Evolutionary conservation across 1,140 invertebrate species (phyloP).

Genomic region (Calephelis virginiensis): DNA sequence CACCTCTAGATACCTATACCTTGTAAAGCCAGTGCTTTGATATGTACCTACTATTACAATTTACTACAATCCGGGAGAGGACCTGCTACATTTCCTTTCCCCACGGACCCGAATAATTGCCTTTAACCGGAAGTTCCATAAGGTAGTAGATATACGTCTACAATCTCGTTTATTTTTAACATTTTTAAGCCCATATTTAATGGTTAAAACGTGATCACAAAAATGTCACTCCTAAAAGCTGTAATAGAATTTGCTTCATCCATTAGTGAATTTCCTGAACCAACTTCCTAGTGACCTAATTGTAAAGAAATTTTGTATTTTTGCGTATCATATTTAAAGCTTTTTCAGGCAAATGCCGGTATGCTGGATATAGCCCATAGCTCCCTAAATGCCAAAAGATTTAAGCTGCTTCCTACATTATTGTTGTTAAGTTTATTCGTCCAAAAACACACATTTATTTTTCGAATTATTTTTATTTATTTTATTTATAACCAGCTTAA

Average conservation of each 20-base stretch:
- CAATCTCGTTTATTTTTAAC: background rate
- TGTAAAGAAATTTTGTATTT: constrained; percentile 21
- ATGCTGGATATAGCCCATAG: background rate
- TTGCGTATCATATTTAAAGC: constrained; percentile 1
- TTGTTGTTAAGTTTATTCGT: background rate
- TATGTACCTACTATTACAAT: background rate
- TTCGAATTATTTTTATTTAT: too few species aligned
- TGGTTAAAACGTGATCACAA: background rate
- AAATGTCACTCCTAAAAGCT: constrained; percentile 12
- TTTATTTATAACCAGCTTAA: too few species aligned
- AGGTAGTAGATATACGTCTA: background rate
- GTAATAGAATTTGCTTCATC: constrained; percentile 17
- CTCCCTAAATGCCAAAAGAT: background rate
- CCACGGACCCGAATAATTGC: background rate
- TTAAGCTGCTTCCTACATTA: too few species aligned
- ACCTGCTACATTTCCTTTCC: background rate
- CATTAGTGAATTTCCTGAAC: constrained; percentile 32
- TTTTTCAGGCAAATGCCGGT: background rate
- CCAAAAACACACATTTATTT: too few species aligned
- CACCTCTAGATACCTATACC: background rate
- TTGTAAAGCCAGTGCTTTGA: background rate
- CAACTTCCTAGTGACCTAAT: constrained; percentile 25
- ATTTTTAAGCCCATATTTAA: background rate
- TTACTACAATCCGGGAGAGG: background rate
- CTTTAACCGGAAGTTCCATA: background rate